Conservation (phyloP, 2,113 vertebrate genomes). For the rat (Rattus norvegicus) region DNA sequence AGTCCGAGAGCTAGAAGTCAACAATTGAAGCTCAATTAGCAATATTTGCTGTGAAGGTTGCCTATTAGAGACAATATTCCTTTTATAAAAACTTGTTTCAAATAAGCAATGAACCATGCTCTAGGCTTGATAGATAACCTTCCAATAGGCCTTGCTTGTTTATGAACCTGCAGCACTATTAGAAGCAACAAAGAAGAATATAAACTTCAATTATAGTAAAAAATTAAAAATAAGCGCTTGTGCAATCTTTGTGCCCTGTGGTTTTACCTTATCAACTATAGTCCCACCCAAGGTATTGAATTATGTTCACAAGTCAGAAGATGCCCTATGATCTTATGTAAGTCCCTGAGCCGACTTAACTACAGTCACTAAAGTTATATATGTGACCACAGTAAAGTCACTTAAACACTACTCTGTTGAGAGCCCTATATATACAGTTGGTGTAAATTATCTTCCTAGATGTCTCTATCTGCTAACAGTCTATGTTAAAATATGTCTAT, state of each 20-base stretch:
- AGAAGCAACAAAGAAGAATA: background rate
- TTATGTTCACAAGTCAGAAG: background rate
- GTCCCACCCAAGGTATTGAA: background rate
- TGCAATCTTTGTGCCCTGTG: background rate
- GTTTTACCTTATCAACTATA: background rate
- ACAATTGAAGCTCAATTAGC: too few relatives aligned
- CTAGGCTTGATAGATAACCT: background rate
- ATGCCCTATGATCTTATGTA: background rate
- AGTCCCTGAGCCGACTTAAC: background rate
- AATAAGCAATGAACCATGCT: background rate
- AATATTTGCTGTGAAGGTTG: background rate
- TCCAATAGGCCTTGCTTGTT: background rate
- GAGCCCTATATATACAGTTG: background rate
- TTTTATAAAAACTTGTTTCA: background rate
- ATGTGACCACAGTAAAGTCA: background rate
- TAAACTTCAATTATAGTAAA: background rate
- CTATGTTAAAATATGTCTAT: background rate
- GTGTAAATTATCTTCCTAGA: background rate
- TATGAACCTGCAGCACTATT: background rate
- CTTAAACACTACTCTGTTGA: background rate
- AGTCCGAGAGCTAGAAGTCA: background rate
- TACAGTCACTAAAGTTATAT: background rate
- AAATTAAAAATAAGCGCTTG: background rate
- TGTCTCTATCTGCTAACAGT: background rate
- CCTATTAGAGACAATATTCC: background rate